Evolutionary conservation across 2,797 vertebrate genomes (phyloP).

Genomic region (Monodelphis domestica): DNA sequence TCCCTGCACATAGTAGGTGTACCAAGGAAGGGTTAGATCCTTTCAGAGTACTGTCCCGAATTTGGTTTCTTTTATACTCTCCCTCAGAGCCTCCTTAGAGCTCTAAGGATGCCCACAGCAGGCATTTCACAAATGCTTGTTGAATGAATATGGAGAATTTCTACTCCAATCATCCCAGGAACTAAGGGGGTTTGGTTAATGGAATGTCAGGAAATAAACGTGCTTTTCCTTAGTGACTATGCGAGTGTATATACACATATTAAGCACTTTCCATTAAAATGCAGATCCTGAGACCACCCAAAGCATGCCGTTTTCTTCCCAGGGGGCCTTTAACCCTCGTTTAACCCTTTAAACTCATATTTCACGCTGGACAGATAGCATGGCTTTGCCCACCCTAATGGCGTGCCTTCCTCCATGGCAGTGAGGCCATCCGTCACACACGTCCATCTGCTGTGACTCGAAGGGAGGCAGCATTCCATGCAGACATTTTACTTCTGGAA

Average conservation of each 20-base stretch:
- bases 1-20: constrained; percentile 38
- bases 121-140: not conserved
- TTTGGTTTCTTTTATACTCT: not conserved
- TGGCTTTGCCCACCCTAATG: not conserved
- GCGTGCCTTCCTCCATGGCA: not conserved
- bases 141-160: not conserved
- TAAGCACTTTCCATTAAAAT: constrained; percentile 60
- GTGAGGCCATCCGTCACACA: not conserved
- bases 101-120: not conserved
- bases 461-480: constrained; percentile 48
- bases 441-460: not conserved
- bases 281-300: not conserved
- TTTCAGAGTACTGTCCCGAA: constrained; percentile 35
- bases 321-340: constrained; percentile 60
- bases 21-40: constrained; percentile 34
- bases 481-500: constrained; percentile 69
- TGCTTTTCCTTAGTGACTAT: constrained; percentile 59
- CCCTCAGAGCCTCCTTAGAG: not conserved
- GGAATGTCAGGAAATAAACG: constrained; percentile 57
- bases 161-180: constrained; percentile 4
- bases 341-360: constrained; percentile 38
- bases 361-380: constrained; percentile 24
- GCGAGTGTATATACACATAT: too few species aligned
- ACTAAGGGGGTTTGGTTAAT: constrained; percentile 25
- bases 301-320: constrained; percentile 65